These are phyloP conservation scores for honey bee (Apis mellifera) DNA, from an alignment of 1,140 invertebrate genomes.

Conservation along the genomic window Amel_HAv3.1 CM009946.2:6579001-6579500, in stretches of 20 bases:
- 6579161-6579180: neutral
- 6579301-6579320: too few species aligned
- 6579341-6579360: too few species aligned
- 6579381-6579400: neutral
- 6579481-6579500: neutral
- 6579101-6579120: neutral
- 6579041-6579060: conserved; percentile 57
- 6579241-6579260: neutral
- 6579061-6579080: conserved; percentile 41
- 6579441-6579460: neutral
- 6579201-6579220: neutral
- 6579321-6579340: too few species aligned
- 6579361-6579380: too few species aligned
- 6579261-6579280: neutral
- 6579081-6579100: conserved; percentile 59
- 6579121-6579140: neutral
- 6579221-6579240: too few species aligned
- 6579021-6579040: conserved; percentile 61
- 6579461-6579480: neutral
- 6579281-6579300: neutral
- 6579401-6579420: neutral
- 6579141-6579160: neutral
- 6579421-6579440: neutral
- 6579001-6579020: conserved; percentile 61
- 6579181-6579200: neutral